Evolutionary conservation across 1,140 invertebrate species (phyloP), one percentile per base, ranked within the genome.

Genomic region (Metaphire vulgaris): DNA sequence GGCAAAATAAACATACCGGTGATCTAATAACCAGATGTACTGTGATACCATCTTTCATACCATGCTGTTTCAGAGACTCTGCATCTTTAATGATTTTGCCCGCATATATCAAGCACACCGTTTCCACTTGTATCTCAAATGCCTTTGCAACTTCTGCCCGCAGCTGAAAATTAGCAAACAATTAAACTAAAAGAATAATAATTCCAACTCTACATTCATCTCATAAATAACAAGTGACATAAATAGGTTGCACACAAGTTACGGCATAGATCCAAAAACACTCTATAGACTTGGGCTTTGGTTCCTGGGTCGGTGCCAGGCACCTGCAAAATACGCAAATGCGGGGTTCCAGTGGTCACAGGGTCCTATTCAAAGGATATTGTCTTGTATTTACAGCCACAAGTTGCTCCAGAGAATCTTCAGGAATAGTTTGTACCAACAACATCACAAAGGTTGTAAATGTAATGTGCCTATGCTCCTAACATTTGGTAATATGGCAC

Each of bases 21-120:
- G 31, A 34, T 26, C 34, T 21, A 74, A 99, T 94, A 64, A 99
- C 97, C 80, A 99, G 89, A 88, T 99, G 97, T 72, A 99, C 93
- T 75, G 95, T 96, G 79, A 98, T 89, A 33, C 96, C 97, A 90
- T 99, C 95, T 85, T 96, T 97, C 33, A 90, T 89, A 85, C 96
- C 93, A 87, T 97, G 94, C 82, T 92, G 92, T 77, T 89, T 88
- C 33, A 99, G 85, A 74, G 91, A 92, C 83, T 99, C 97, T 80
- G 90, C 89, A 88, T 99, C 97, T 86, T 99, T 99, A 89, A 99
- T 91, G 76, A 99, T 99, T 90, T 99, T 99, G 33, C 98, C 98
- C 85, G 96, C 96, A 89, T 99, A 99, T 82, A 99, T 99, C 16
- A 99, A 88, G 86, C 96, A 98, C 78, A 99, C 86, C 83, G 96